Evolutionary conservation across 1,140 invertebrate species (phyloP), one percentile per base, ranked within the genome.

Genomic region (Diprion similis): DNA sequence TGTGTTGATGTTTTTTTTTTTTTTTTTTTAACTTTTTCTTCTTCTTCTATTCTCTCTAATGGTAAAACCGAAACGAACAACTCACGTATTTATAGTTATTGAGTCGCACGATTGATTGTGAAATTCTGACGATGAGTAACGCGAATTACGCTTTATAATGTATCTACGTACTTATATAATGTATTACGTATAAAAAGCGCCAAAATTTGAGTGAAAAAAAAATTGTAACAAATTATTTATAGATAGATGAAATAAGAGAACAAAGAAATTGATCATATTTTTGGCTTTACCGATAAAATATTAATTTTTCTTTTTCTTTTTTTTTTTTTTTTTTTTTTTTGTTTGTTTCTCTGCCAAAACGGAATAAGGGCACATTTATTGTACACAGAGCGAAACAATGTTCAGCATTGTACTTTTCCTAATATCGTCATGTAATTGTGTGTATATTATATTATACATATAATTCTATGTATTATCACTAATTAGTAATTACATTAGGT

Each of bases 401-500:
- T 59, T 59, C 51, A 59, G 51, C 3, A 59, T 59, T 9, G 51
- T 15, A 15, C 24, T 37, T 59, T 59, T 13, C 9, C 51, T 59
- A 59, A 59, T 59, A 59, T 15, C 51, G 51, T 59, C 11, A 59
- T 37, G 24, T 59, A 59, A 59, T 59, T 37, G 24, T 37, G 24
- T 37, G 24, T 37, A 37, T 37, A 37, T 37, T 37, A 37, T 37
- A 37, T 37, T 37, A 37, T 37, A 6, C 24, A 37, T 37, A 37
- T 15, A 15, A 59, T 59, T 59, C 51, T 59, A 59, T 59, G 51
- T 59, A 17, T 1, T 59, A 59, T 59, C n/a, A 59, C 51, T 59
- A 59, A 59, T 59, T 59, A 59, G 51, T 59, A 59, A 59, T 59
- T 59, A 59, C 51, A 59, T 59, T 59, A 59, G 51, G 11, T 59